Evolutionary conservation across 2,797 vertebrate species (phyloP).

Genomic region (Cryptoprocta ferox): DNA sequence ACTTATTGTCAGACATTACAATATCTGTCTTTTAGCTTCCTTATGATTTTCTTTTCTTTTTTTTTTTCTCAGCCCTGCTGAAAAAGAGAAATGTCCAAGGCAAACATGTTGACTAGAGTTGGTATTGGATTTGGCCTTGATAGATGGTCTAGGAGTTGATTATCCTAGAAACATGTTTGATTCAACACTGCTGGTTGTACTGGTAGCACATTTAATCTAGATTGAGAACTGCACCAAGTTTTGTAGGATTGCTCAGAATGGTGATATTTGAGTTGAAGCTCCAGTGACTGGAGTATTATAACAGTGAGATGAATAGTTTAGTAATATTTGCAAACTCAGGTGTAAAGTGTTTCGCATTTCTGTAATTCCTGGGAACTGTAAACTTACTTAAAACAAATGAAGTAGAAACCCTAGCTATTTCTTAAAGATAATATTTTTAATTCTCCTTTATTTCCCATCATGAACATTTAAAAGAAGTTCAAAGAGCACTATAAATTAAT

Average conservation of each 20-base stretch:
- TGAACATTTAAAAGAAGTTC: background rate
- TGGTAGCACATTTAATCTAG: background rate
- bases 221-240: background rate
- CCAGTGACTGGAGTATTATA: background rate
- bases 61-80: background rate
- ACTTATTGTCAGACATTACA: background rate
- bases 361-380: background rate
- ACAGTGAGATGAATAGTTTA: background rate
- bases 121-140: background rate
- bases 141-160: background rate
- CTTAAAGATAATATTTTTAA: background rate
- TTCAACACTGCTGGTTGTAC: fast-evolving
- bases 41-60: background rate
- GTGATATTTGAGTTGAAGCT: background rate
- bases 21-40: background rate
- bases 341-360: background rate
- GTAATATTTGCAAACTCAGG: background rate
- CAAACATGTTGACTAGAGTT: fast-evolving
- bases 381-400: background rate
- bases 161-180: background rate
- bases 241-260: background rate
- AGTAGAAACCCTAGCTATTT: background rate
- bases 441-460: background rate
- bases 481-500: background rate
- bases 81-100: background rate